These are phyloP conservation scores for Holothuria glaberrima DNA, from an alignment of 35 echinoderm and acorn worm species.

Conservation along the genomic window DNA sequence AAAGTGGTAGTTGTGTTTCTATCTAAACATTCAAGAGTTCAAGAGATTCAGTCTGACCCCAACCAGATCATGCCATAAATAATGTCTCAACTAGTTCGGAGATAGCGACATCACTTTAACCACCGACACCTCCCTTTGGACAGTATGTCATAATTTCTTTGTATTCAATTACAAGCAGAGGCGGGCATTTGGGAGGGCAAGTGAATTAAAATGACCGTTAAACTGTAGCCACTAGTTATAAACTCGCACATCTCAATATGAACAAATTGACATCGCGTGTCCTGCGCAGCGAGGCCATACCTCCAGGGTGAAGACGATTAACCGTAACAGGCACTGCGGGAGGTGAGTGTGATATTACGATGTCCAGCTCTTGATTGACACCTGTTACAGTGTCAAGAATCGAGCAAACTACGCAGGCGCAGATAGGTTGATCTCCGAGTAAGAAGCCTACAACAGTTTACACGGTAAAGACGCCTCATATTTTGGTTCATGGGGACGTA, in stretches of 20 bases:
- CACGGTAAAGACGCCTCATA: too few species aligned
- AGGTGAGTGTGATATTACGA: slow-evolving; percentile 26
- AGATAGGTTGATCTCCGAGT: not conserved
- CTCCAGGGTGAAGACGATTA: not conserved
- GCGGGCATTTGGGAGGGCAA: slow-evolving; percentile 8
- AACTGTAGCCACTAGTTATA: not conserved
- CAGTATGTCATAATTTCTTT: too few species aligned
- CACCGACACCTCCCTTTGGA: too few species aligned
- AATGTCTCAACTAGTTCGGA: too few species aligned
- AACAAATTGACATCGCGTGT: slow-evolving; percentile 22
- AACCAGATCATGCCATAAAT: too few species aligned
- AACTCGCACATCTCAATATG: not conserved
- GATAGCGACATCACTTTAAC: too few species aligned
- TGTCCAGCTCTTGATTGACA: slow-evolving; percentile 5
- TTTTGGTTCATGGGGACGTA: too few species aligned
- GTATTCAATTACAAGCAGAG: not conserved
- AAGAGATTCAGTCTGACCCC: too few species aligned
- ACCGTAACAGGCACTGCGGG: slow-evolving; percentile 29
- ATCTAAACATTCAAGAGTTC: too few species aligned
- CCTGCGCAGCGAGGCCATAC: not conserved
- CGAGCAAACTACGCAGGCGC: not conserved
- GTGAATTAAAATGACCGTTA: too few species aligned
- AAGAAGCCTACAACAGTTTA: too few species aligned
- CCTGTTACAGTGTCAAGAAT: slow-evolving; percentile 32
- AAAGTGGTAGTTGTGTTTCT: too few species aligned